Conservation (phyloP, 2,888 invertebrate species). For the Tipula vernalis region DNA sequence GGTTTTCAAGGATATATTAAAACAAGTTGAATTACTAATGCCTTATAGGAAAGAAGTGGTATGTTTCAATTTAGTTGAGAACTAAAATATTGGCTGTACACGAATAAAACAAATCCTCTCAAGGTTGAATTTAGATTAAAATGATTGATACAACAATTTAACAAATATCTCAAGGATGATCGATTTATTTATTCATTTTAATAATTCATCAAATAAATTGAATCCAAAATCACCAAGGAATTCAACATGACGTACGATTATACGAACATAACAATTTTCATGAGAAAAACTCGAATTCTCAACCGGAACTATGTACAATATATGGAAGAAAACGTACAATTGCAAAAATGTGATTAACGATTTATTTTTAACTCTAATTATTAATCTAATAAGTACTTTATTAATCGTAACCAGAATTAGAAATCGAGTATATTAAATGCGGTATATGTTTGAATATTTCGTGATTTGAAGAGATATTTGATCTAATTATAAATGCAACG, state of each 20-base stretch:
- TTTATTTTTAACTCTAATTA: background rate
- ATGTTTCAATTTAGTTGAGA: background rate
- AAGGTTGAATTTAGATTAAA: background rate
- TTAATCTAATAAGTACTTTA: background rate
- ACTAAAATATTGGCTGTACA: background rate
- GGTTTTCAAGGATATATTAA: background rate
- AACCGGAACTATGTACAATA: background rate
- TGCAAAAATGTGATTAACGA: background rate
- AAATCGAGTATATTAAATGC: background rate
- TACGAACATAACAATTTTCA: background rate
- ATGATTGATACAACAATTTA: background rate
- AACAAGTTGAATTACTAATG: background rate
- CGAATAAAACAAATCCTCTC: background rate
- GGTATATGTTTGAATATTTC: background rate
- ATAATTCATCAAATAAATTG: background rate
- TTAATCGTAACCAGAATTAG: background rate
- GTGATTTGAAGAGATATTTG: background rate
- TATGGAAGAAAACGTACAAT: background rate
- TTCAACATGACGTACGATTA: background rate
- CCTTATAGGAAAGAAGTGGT: no score
- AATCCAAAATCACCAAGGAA: background rate
- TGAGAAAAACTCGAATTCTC: background rate
- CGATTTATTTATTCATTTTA: background rate
- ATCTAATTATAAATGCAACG: background rate
- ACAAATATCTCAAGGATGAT: background rate